Conservation (phyloP, 2,888 invertebrate species). For the Harpalus rubripes region DNA sequence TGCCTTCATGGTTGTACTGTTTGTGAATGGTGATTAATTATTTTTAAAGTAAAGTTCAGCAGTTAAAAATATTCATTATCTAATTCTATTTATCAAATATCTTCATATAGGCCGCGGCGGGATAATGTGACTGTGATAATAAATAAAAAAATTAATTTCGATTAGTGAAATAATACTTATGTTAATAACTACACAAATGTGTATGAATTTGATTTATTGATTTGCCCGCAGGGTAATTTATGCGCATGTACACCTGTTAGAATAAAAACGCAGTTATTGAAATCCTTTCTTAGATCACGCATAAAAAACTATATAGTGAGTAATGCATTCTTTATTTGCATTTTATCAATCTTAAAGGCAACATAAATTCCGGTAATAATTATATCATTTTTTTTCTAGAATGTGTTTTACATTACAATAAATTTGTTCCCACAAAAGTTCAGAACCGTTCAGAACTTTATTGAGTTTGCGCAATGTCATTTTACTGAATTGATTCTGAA, state of each 20-base stretch:
- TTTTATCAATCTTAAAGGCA: neutral
- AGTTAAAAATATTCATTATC: constrained; percentile 40
- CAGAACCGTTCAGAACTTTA: too few relatives aligned
- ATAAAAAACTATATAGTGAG: neutral
- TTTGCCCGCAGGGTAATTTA: constrained; percentile 50
- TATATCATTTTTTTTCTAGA: too few relatives aligned
- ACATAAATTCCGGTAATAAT: neutral
- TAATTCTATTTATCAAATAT: neutral
- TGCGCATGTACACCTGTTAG: constrained; percentile 46
- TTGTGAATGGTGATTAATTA: neutral
- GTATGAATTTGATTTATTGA: constrained; percentile 59
- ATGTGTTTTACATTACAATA: too few relatives aligned
- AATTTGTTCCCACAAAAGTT: too few relatives aligned
- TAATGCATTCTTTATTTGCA: constrained; percentile 15
- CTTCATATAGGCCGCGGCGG: neutral
- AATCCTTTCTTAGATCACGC: constrained; percentile 28
- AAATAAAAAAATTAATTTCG: constrained; percentile 65
- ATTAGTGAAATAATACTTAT: constrained; percentile 58
- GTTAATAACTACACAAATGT: constrained; percentile 56
- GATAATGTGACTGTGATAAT: constrained; percentile 46
- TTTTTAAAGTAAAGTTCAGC: neutral
- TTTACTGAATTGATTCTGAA: too few relatives aligned
- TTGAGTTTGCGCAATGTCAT: too few relatives aligned
- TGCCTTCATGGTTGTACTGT: neutral
- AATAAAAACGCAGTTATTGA: constrained; percentile 31